phyloP scores from a whole-genome alignment of 2,113 vertebrate genomes.

The Turnix velox region DNA sequence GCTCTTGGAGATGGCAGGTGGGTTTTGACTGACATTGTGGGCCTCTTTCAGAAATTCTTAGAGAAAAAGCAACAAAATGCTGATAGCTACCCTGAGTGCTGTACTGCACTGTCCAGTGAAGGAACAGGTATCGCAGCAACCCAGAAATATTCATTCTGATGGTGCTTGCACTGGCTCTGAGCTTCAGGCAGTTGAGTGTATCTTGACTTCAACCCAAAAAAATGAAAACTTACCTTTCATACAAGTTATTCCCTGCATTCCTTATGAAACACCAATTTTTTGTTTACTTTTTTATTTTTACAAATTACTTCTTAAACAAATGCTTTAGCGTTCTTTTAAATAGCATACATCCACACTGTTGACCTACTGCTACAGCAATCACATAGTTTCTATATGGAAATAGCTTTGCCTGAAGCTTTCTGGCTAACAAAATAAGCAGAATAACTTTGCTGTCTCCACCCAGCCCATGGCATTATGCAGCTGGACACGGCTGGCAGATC shows the following conservation, averaged over 20 bases:
- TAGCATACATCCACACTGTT: background rate
- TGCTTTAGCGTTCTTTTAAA: background rate
- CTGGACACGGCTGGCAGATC: conserved; percentile 4
- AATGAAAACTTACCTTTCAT: background rate
- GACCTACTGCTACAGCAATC: background rate
- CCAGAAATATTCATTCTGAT: background rate
- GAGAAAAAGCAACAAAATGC: background rate
- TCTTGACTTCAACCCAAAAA: background rate
- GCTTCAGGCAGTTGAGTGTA: background rate
- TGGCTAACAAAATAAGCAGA: background rate
- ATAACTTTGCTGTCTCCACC: background rate
- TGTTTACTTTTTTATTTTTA: background rate
- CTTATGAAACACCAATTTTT: background rate
- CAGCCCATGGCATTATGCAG: background rate
- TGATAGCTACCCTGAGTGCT: background rate
- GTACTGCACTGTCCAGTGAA: background rate
- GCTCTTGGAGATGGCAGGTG: background rate
- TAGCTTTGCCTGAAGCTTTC: background rate
- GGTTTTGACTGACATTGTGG: background rate
- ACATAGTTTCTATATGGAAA: background rate
- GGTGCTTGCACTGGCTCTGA: background rate
- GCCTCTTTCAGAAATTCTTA: background rate
- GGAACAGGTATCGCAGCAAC: background rate
- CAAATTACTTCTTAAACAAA: background rate
- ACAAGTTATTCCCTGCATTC: background rate